phyloP scores from a whole-genome alignment of 2,888 invertebrate genomes.

The Calameuta pallipes region DNA sequence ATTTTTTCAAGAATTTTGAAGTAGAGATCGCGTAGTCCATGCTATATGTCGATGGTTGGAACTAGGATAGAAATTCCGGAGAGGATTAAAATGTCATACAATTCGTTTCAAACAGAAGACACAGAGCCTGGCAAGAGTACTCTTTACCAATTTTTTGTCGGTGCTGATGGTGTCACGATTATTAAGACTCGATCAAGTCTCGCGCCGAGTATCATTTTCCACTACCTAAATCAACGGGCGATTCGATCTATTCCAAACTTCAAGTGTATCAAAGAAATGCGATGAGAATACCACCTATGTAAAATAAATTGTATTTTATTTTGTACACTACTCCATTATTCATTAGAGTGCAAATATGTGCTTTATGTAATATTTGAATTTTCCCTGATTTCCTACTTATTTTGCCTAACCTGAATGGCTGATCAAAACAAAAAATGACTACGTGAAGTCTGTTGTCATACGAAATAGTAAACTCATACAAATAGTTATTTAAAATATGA shows the following conservation, averaged over 20 bases:
- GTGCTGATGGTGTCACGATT: too few species aligned
- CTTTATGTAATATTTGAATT: not conserved
- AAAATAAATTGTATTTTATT: not conserved
- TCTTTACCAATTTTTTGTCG: too few species aligned
- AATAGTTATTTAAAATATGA: not conserved
- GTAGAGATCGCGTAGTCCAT: too few species aligned
- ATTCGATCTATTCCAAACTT: not conserved
- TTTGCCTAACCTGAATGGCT: not conserved
- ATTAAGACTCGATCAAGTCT: too few species aligned
- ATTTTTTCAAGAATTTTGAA: too few species aligned
- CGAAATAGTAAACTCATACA: not conserved
- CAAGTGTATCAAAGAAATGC: not conserved
- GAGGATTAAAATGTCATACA: too few species aligned
- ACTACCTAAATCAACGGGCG: not conserved
- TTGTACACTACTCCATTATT: not conserved
- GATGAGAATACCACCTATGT: not conserved
- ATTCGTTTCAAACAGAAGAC: too few species aligned
- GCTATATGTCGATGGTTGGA: too few species aligned
- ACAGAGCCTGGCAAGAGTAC: too few species aligned
- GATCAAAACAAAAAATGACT: not conserved
- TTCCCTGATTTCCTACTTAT: not conserved
- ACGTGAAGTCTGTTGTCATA: not conserved
- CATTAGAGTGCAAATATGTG: not conserved
- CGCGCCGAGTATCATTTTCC: not conserved
- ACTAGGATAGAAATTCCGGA: too few species aligned